Percentiles rank a stretch among this genome's conserved stretches.
These are phyloP conservation scores for Aphis gossypii DNA, from an alignment of 1,140 invertebrate species.

Conservation along the genomic window DNA sequence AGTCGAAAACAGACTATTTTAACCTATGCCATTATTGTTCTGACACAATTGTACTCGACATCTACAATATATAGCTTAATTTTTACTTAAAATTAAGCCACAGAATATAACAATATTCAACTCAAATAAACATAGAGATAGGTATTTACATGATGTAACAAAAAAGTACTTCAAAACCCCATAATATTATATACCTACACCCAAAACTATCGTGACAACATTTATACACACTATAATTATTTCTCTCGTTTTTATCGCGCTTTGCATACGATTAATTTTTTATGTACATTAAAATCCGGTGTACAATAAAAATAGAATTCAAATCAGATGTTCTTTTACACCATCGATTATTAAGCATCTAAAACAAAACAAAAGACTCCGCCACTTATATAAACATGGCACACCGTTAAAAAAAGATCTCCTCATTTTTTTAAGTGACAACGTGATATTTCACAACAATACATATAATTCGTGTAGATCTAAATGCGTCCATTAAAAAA, in stretches of 20 bases:
- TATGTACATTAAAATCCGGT: background rate
- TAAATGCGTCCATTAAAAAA: background rate
- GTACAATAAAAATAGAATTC: background rate
- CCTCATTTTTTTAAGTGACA: background rate
- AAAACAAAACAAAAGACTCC: background rate
- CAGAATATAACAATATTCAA: no score
- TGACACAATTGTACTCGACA: no score
- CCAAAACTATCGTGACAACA: background rate
- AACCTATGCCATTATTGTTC: background rate
- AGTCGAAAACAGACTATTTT: no score
- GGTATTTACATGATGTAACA: background rate
- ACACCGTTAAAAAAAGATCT: background rate
- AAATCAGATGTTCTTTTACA: background rate
- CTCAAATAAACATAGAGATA: no score
- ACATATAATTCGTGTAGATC: background rate
- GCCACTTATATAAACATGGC: background rate
- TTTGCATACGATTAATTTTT: constrained; percentile 7
- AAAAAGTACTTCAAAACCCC: background rate
- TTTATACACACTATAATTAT: background rate
- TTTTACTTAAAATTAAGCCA: background rate
- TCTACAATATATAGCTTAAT: background rate
- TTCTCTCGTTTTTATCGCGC: constrained; percentile 4
- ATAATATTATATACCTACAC: background rate
- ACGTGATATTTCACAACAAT: background rate
- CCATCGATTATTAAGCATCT: background rate